phyloP scores from a whole-genome alignment of 1,140 invertebrate species.

The Musca vetustissima region DNA sequence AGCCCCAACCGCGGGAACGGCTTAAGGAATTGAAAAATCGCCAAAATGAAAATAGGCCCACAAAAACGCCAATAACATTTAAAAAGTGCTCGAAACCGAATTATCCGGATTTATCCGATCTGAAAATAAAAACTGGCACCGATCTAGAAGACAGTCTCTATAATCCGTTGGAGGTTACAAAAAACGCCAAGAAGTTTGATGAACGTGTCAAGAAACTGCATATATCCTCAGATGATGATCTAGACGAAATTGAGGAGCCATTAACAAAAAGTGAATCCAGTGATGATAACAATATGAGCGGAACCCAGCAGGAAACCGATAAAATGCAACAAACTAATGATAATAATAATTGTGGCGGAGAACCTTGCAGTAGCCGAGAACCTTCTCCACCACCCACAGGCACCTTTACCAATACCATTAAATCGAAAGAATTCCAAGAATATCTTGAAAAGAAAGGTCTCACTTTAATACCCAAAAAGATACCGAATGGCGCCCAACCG shows the following conservation, averaged over 20 bases:
- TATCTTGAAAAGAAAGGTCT: slow-evolving; percentile 51
- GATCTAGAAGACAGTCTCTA: slow-evolving; percentile 37
- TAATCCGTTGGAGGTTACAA: slow-evolving; percentile 49
- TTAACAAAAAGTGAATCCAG: slow-evolving; percentile 50
- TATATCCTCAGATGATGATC: slow-evolving; percentile 52
- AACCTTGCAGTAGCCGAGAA: slow-evolving; percentile 8
- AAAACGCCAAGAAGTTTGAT: slow-evolving; percentile 54
- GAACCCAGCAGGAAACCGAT: not conserved
- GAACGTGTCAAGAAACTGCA: slow-evolving; percentile 50
- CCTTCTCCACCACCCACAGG: slow-evolving; percentile 26
- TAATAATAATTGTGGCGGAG: not conserved
- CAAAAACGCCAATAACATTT: slow-evolving; percentile 30
- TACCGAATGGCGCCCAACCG: slow-evolving; percentile 26
- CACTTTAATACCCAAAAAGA: slow-evolving; percentile 38
- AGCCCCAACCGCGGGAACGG: slow-evolving; percentile 25
- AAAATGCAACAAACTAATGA: slow-evolving; percentile 8
- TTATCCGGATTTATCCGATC: slow-evolving; percentile 52
- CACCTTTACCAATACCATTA: slow-evolving; percentile 52
- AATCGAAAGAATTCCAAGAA: slow-evolving; percentile 50
- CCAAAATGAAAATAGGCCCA: slow-evolving; percentile 5
- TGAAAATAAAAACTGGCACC: slow-evolving; percentile 50
- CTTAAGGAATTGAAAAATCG: slow-evolving; percentile 33
- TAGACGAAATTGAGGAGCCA: slow-evolving; percentile 51
- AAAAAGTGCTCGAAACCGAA: slow-evolving; percentile 52
- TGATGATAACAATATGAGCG: slow-evolving; percentile 37